Evolutionary conservation across 1,140 invertebrate genomes (phyloP).

Genomic region (Drosophila truncata): DNA sequence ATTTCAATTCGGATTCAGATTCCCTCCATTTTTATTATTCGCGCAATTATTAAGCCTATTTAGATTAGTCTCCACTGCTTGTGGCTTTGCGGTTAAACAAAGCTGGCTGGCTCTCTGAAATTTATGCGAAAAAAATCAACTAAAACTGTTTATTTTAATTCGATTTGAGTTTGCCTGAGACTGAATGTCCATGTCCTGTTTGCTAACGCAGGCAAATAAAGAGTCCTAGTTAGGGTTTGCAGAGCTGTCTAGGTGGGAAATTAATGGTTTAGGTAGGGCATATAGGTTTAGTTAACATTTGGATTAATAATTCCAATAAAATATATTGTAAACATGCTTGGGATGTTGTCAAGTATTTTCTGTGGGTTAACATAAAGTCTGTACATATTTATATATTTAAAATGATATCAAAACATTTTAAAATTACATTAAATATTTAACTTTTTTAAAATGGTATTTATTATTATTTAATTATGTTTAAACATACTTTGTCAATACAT

Average conservation of each 20-base stretch:
- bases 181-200: slow-evolving; percentile 7
- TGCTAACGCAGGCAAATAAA: slow-evolving; percentile 33
- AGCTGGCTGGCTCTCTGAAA: slow-evolving; percentile 14
- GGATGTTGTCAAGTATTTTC: not conserved
- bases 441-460: no score
- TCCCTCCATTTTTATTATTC: slow-evolving; percentile 19
- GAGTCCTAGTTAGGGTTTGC: slow-evolving; percentile 32
- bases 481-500: not conserved
- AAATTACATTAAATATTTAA: no score
- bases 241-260: not conserved
- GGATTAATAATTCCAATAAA: not conserved
- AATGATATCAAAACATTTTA: no score
- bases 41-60: slow-evolving; percentile 64
- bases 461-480: not conserved
- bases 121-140: slow-evolving; percentile 29
- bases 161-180: slow-evolving; percentile 39
- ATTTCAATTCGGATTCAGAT: slow-evolving; percentile 22
- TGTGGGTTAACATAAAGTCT: not conserved
- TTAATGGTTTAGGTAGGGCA: not conserved
- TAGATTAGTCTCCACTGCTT: slow-evolving; percentile 64
- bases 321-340: not conserved
- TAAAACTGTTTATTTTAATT: slow-evolving; percentile 72
- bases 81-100: slow-evolving; percentile 46
- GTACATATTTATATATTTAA: not conserved
- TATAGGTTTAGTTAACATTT: not conserved